Evolutionary conservation across 2,888 invertebrate genomes (phyloP), one percentile per base, ranked within the genome.

Genomic region (Scaeva pyrastri): DNA sequence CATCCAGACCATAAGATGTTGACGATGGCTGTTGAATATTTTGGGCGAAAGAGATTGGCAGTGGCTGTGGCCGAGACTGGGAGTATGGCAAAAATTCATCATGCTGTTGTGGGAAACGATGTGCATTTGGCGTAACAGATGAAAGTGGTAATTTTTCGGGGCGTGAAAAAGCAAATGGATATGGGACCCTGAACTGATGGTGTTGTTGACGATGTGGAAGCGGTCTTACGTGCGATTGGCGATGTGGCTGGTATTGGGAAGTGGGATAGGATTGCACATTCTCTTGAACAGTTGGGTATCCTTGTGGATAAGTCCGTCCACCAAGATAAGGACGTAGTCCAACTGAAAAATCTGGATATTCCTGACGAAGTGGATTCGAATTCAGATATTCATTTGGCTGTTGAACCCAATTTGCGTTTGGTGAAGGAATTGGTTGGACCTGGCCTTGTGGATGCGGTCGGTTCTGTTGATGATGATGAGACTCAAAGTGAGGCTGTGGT

Each of bases 381-480:
- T 11, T 48, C 11, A 16, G 10, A 45, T 16, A 16, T 45, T 45
- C 7, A 48, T 48, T 19, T 10, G 48, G 10, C 19, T 19, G 4
- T 16, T 1, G 2, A 43, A 16, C 7, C 16, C 36, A 11, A 11
- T 8, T 39, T 6, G 2, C 12, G 6, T 60, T 6, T 23, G 41
- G 14, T 52, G 1, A 88, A 21, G 76, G 41, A 43, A 45, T 10
- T 36, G n/a, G 56, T 70, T 23, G 50, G 10, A 16, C 19, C 2
- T 50, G 16, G 62, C 78, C 45, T 58, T 79, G 88, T 21, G 68
- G 75, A n/a, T n/a, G n/a, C n/a, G n/a, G n/a, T n/a, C n/a, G n/a
- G n/a, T n/a, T n/a, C 41, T 58, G 26, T 26, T 77, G 41, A n/a
- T n/a, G n/a, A n/a, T n/a, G n/a, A n/a, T n/a, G n/a, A n/a, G n/a